phyloP scores from a whole-genome alignment of 2,888 invertebrate species.

The Molanna angustata region DNA sequence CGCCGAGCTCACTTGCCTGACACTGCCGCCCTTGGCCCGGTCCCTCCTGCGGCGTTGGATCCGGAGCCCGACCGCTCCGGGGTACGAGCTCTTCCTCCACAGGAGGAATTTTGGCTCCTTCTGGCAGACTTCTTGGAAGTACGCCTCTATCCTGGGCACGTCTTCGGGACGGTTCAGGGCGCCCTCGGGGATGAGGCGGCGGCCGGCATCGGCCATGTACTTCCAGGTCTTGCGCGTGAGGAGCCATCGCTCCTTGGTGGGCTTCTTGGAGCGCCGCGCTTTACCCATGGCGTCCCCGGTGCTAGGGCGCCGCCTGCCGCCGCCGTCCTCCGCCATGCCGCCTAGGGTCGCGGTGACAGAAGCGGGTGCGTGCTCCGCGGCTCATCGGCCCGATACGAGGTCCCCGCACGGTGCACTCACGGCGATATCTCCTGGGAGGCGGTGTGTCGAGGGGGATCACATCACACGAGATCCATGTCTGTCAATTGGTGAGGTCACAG shows the following conservation, averaged over 20 bases:
- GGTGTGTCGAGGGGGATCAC: no score
- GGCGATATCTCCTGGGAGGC: neutral
- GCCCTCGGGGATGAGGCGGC: constrained; percentile 81
- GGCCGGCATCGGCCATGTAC: constrained; percentile 89
- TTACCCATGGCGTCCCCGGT: constrained; percentile 55
- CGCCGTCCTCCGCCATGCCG: constrained; percentile 27
- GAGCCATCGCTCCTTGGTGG: constrained; percentile 77
- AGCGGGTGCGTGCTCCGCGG: constrained; percentile 9
- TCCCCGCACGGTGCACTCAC: neutral
- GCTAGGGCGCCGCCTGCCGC: constrained; percentile 42
- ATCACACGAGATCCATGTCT: neutral
- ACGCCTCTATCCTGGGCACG: constrained; percentile 76
- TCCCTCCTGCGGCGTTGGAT: constrained; percentile 57
- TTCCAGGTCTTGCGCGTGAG: constrained; percentile 87
- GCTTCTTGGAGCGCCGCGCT: constrained; percentile 57
- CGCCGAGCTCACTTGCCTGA: constrained; percentile 63
- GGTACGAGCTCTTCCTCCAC: constrained; percentile 82
- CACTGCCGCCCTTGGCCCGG: constrained; percentile 64
- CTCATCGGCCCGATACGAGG: constrained; percentile 17
- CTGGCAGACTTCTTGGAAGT: constrained; percentile 80
- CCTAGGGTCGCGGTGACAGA: constrained; percentile 15
- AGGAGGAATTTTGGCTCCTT: constrained; percentile 74
- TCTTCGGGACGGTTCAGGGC: constrained; percentile 71
- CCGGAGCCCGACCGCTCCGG: constrained; percentile 57
- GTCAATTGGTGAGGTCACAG: neutral